Evolutionary conservation across 2,797 vertebrate genomes (phyloP).

Genomic region (Molossus molossus): DNA sequence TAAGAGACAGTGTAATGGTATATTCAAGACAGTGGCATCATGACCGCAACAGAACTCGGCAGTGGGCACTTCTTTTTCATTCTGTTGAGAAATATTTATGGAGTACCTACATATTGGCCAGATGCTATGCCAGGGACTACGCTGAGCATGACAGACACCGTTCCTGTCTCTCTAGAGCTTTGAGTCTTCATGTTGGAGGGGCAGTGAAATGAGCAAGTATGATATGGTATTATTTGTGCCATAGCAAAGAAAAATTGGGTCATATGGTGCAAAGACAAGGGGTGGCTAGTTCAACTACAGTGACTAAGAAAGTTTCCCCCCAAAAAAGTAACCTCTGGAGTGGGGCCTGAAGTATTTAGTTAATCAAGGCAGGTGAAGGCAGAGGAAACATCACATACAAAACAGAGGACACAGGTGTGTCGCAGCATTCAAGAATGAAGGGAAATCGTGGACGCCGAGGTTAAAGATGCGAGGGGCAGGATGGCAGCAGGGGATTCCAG

Average conservation of each 20-base stretch:
- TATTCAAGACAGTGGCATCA: background rate
- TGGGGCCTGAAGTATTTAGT: background rate
- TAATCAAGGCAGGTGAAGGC: conserved; percentile 8
- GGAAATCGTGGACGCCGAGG: background rate
- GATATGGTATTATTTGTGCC: background rate
- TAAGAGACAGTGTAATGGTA: background rate
- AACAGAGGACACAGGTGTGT: background rate
- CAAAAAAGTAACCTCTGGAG: background rate
- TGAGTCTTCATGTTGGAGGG: background rate
- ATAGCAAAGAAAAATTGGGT: background rate
- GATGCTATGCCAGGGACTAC: background rate
- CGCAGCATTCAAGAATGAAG: background rate
- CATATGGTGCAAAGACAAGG: background rate
- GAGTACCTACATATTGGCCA: background rate
- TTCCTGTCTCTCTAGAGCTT: background rate
- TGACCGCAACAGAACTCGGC: background rate
- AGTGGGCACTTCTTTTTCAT: background rate
- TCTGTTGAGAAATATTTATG: background rate
- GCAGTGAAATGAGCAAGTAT: background rate
- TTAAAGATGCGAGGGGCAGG: background rate
- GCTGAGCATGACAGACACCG: background rate
- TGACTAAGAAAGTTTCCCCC: background rate
- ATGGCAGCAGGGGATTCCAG: background rate
- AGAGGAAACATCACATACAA: background rate
- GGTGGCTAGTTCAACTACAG: background rate